Base-by-base conservation (phyloP, 2,888 invertebrate species). In the Rugalucina vietnamica region DNA sequence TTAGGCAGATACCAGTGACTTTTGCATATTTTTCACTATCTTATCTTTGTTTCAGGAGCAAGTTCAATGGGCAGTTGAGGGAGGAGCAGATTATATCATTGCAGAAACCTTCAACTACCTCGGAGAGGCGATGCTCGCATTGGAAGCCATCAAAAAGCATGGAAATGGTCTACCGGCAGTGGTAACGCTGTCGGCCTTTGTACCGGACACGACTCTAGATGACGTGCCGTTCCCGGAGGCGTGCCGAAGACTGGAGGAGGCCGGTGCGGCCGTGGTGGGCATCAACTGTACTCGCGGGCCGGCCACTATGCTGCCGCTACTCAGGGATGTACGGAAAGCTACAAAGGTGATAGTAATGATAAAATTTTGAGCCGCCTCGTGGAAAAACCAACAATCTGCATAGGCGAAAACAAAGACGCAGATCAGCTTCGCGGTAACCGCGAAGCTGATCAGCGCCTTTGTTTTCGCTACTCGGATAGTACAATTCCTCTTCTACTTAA, bases 261-360 rank as follows among this genome's bases (percentile, higher is more conserved):
- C 86, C 27, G 94, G 94, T 0, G 93, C 93, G 2, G 92, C 89
- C 49, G 94, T 93, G 12, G 93, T 94, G 0, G 93, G 94, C 0
- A 73, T 94, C 3, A 94, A 94, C 81, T 94, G 93, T 90, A 88
- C 86, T 36, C 70, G 91, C 29, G 94, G 94, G 27, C 94, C 94
- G 4, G 49, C 29, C 0, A 89, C 91, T 36, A 93, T 93, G 91
- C 34, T 93, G n/a, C 92, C 93, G 10, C 78, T 92, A 0, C 65
- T 94, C 21, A 87, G 85, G 50, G 89, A 93, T 27, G 87, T 92
- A 32, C 79, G 90, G n/a, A 82, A 91, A 82, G 90, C 80, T 18
- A 93, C n/a, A n/a, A n/a, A n/a, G n/a, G n/a, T n/a, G n/a, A n/a
- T n/a, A n/a, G n/a, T n/a, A n/a, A n/a, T n/a, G n/a, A n/a, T n/a